Evolutionary conservation across 2,113 vertebrate species (phyloP).

Genomic region (Aldabrachelys gigantea): DNA sequence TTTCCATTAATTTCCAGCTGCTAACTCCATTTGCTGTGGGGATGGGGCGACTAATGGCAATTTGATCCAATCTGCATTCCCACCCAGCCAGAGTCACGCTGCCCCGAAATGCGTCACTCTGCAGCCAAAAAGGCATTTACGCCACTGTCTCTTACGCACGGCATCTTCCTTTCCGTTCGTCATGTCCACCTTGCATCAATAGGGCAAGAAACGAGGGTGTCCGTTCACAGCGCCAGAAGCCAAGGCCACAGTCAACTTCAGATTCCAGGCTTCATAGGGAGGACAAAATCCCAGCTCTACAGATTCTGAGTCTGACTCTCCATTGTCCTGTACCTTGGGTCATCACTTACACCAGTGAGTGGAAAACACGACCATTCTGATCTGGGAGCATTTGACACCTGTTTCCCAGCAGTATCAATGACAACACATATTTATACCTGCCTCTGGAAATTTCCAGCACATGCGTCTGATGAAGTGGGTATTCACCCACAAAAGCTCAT

Average conservation of each 20-base stretch:
- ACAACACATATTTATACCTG: too few relatives aligned
- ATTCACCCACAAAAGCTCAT: too few relatives aligned
- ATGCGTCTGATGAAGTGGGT: too few relatives aligned
- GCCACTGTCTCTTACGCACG: conserved; percentile 48
- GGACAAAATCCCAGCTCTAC: not conserved
- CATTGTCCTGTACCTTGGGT: not conserved
- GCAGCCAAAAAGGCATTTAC: conserved; percentile 24
- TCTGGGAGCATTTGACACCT: not conserved
- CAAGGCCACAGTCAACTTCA: not conserved
- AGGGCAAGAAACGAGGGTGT: conserved; percentile 12
- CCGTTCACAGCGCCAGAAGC: not conserved
- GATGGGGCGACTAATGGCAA: conserved; percentile 38
- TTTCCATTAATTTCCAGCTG: conserved; percentile 36
- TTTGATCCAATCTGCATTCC: conserved; percentile 38
- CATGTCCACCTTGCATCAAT: conserved; percentile 10
- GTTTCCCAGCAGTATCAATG: not conserved
- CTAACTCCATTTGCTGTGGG: conserved; percentile 58
- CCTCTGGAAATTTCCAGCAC: too few relatives aligned
- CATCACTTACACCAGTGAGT: not conserved
- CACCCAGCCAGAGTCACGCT: not conserved
- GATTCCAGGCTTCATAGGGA: not conserved
- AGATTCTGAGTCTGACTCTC: not conserved
- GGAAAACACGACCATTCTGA: not conserved
- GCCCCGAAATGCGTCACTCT: conserved; percentile 32
- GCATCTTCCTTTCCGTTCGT: conserved; percentile 31